Evolutionary conservation across 2,888 invertebrate genomes (phyloP), one percentile per base, ranked within the genome.

Genomic region (Branchellion lobata): DNA sequence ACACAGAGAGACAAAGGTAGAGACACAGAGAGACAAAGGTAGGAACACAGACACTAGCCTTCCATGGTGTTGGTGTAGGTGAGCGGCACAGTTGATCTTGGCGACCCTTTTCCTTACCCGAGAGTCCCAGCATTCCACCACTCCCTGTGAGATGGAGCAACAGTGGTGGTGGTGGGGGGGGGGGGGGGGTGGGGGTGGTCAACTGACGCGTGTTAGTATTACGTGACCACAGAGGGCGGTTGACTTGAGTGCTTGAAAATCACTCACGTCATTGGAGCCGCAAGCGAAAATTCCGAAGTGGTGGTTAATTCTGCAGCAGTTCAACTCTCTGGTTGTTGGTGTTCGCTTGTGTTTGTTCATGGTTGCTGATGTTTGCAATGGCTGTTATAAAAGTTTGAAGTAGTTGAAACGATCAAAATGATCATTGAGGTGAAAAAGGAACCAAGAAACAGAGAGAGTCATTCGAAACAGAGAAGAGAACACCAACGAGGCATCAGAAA

Each of bases 301-400:
- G 0, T 93, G 92, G 89, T 95, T 97, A 18, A 97, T 91, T 82
- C 91, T 91, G 86, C 94, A 93, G 85, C 92, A 93, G 86, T 95
- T 95, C 31, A 87, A 82, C 81, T 86, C 86, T 47, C 85, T 85
- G 81, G 21, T n/a, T n/a, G n/a, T n/a, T n/a, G n/a, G n/a, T n/a
- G n/a, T n/a, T n/a, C n/a, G n/a, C n/a, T n/a, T n/a, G n/a, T n/a
- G n/a, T n/a, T n/a, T n/a, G n/a, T n/a, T n/a, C n/a, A n/a, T n/a
- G n/a, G n/a, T n/a, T n/a, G n/a, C n/a, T n/a, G n/a, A n/a, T n/a
- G n/a, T n/a, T n/a, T n/a, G n/a, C n/a, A n/a, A n/a, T n/a, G n/a
- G n/a, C n/a, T n/a, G n/a, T n/a, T n/a, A n/a, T n/a, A n/a, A n/a
- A n/a, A n/a, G n/a, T n/a, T n/a, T n/a, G n/a, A n/a, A n/a, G n/a